Conservation (phyloP, 2,888 invertebrate species). For the Schrankia costaestrigalis region DNA sequence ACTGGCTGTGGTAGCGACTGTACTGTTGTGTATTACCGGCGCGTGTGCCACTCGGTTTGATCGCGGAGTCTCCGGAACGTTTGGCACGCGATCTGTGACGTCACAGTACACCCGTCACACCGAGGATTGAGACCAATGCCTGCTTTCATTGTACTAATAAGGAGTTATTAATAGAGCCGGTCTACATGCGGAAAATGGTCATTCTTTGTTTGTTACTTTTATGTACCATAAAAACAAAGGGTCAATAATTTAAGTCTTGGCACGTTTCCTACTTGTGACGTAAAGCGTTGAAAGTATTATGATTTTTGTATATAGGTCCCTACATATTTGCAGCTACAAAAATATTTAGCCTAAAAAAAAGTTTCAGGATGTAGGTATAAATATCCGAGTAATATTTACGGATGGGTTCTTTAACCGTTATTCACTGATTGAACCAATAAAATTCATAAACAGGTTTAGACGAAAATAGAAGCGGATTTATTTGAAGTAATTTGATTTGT, state of each 20-base stretch:
- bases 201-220: constrained; percentile 11
- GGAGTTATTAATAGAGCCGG: constrained; percentile 23
- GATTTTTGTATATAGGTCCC: too few species aligned
- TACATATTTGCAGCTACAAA: too few species aligned
- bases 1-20: too few species aligned
- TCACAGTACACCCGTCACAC: constrained; percentile 21
- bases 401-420: too few species aligned
- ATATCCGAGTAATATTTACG: too few species aligned
- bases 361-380: too few species aligned
- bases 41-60: constrained; percentile 19
- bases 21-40: too few species aligned
- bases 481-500: constrained; percentile 34
- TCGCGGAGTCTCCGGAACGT: constrained; percentile 23
- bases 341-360: too few species aligned
- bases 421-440: constrained; percentile 25
- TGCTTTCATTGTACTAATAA: constrained; percentile 10
- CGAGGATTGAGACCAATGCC: constrained; percentile 5
- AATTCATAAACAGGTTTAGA: constrained; percentile 19
- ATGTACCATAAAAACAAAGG: constrained; percentile 15
- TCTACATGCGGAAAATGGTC: constrained; percentile 9
- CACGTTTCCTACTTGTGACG: constrained; percentile 4
- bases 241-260: constrained; percentile 13
- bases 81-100: constrained; percentile 34
- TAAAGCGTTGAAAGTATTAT: too few species aligned
- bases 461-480: constrained; percentile 31